Evolutionary conservation across 2,888 invertebrate genomes (phyloP), one percentile per base, ranked within the genome.

Genomic region (Drosophila prostipennis): DNA sequence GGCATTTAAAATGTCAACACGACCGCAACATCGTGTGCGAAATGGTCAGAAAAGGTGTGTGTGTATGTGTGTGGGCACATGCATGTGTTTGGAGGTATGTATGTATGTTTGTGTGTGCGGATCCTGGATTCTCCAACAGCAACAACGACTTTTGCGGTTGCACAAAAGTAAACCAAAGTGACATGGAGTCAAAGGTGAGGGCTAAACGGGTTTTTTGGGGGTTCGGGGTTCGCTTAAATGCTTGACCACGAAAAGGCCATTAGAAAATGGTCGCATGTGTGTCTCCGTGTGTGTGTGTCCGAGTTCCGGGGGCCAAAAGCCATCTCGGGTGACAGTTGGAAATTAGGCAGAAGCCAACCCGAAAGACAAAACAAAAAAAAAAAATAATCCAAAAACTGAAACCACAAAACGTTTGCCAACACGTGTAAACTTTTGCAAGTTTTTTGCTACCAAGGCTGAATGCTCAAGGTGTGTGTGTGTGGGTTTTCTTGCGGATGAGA

Each of bases 241-340:
- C 84, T 82, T 85, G 87, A 85, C 84, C 87, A 85, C 84, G 83
- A 87, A 85, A 87, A 85, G 74, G 79, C 78, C 84, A 84, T 84
- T 82, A 87, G 77, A 74, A 77, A 79, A 78, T 72, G 87, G 74
- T 63, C 81, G 68, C 46, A 52, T 69, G 34, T 55, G 10, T 36
- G 13, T 55, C 36, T 55, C n/a, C n/a, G n/a, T n/a, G n/a, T n/a
- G n/a, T 69, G 34, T 55, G 10, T 36, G 13, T 55, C 36, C 53
- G 32, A 39, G 69, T 52, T 34, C 49, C 37, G 8, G 70, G 58
- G 45, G 55, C 23, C 48, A 60, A 72, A 76, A 76, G 82, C 67
- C 77, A 81, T 63, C 64, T 61, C 43, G 49, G 68, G 73, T 72
- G 76, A 70, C 77, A 78, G 79, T 69, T 76, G 53, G 55, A 84